Percentiles rank a stretch among this genome's conserved stretches.
Conservation (phyloP, 1,140 invertebrate species). For the Microvelia longipes region DNA sequence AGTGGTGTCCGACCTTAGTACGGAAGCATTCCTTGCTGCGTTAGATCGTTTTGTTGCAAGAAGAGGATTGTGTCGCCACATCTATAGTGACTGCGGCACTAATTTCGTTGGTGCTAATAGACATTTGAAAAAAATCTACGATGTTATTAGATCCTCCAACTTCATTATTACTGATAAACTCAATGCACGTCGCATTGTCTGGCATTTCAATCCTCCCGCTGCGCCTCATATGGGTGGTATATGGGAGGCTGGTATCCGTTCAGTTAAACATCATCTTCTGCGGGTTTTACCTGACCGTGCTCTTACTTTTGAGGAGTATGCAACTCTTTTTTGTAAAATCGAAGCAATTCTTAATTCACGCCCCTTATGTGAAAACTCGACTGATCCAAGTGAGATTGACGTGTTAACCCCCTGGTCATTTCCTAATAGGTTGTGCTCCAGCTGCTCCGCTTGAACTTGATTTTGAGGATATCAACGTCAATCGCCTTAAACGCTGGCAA, state of each 20-base stretch:
- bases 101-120: conserved; percentile 28
- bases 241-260: conserved; percentile 26
- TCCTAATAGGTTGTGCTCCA: neutral
- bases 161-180: neutral
- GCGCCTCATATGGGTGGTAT: conserved; percentile 26
- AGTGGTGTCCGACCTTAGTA: conserved; percentile 20
- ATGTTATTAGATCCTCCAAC: conserved; percentile 7
- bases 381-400: conserved; percentile 7
- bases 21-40: conserved; percentile 23
- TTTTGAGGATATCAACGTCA: conserved; percentile 16
- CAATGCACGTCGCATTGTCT: neutral
- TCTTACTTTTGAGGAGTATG: conserved; percentile 24
- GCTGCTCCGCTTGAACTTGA: conserved; percentile 21
- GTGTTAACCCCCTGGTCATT: neutral
- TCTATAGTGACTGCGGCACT: conserved; percentile 28
- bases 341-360: conserved; percentile 24
- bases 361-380: conserved; percentile 12
- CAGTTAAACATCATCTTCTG: conserved; percentile 20
- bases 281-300: conserved; percentile 15
- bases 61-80: conserved; percentile 21
- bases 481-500: neutral
- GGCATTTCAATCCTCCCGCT: conserved; percentile 10
- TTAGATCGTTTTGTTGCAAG: conserved; percentile 26
- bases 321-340: conserved; percentile 20
- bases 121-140: conserved; percentile 20